Base-by-base conservation (phyloP, 1,140 invertebrate genomes). In the Leptinotarsa texana region DNA sequence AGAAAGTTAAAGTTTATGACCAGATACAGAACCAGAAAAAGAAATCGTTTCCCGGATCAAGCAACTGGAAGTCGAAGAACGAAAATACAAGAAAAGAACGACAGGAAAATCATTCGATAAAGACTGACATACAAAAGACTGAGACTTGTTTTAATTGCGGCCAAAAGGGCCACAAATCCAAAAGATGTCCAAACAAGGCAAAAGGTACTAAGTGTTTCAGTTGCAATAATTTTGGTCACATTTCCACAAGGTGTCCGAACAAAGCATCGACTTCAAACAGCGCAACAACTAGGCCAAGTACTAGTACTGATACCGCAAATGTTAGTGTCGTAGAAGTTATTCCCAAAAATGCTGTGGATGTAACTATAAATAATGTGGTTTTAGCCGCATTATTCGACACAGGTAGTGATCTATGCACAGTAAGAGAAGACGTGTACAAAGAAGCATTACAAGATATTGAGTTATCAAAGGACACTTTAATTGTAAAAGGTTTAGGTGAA, bases 1-100 rank as follows among this genome's bases (percentile, higher is more conserved):
- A 67, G 18, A 78, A 79, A 47, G 17, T 78, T 5, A 66, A 77
- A 21, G 42, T 18, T 62, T 71, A 75, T 76, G 75, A 76, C 2
- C n/a, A 66, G 22, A 66, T 66, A 66, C 27, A 33, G 1, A 33
- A 6, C 6, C 27, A 33, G 27, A 33, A 33, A 33, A 33, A 33
- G 27, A 33, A 33, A 33, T 33, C 6, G 27, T 33, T 33, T 8
- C 5, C 27, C 27, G 27, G 27, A 33, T 33, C 18, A 66, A 66
- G 22, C 63, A 66, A 66, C n/a, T 66, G 15, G 13, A 66, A 66
- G 63, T 66, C 17, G 22, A 66, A 5, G 22, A 18, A 18, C 13
- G 24, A 69, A 69, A 69, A 69, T 27, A 5, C 5, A 17, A 27
- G 15, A 24, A 17, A 66, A 66, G 24, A 24, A 27, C 15, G 24